Conservation (phyloP, 1,140 invertebrate species). For the Stenopsyche tienmushanensis region DNA sequence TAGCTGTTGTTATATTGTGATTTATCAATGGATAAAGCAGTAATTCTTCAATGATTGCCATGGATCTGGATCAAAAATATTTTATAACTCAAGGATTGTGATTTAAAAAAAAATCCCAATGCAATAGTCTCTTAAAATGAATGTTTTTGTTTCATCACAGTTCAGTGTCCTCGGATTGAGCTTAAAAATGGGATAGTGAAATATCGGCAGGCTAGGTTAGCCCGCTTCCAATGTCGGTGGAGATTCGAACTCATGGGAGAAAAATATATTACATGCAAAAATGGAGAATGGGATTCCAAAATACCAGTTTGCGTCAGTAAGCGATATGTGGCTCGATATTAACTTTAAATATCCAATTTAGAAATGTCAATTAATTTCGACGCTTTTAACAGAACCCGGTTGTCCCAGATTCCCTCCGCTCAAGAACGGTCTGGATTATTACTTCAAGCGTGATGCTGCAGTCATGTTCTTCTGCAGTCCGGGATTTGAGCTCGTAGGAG, state of each 20-base stretch:
- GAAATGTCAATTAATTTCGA: background rate
- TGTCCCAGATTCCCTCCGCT: constrained; percentile 44
- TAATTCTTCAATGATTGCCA: too few species aligned
- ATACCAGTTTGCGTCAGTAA: constrained; percentile 67
- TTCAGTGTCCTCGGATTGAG: too few species aligned
- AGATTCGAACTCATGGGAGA: constrained; percentile 63
- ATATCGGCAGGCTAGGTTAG: too few species aligned
- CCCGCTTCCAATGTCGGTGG: constrained; percentile 58
- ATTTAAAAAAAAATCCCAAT: too few species aligned
- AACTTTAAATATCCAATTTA: background rate
- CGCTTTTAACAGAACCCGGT: constrained; percentile 44
- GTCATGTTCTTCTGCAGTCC: constrained; percentile 66
- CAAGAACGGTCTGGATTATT: constrained; percentile 55
- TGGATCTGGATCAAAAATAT: too few species aligned
- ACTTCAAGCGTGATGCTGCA: constrained; percentile 57
- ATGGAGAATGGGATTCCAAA: constrained; percentile 61
- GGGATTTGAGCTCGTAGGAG: constrained; percentile 59
- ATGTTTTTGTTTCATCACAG: too few species aligned
- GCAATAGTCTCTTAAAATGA: too few species aligned
- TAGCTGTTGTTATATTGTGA: too few species aligned
- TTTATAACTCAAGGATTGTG: too few species aligned
- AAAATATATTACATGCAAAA: constrained; percentile 60
- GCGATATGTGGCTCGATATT: background rate
- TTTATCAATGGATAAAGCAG: too few species aligned
- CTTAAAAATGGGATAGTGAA: too few species aligned